A percentile compares a stretch with the other conserved stretches of the same genome.
Evolutionary conservation across 2,888 invertebrate genomes (phyloP).

Genomic region (Netelia virgata): DNA sequence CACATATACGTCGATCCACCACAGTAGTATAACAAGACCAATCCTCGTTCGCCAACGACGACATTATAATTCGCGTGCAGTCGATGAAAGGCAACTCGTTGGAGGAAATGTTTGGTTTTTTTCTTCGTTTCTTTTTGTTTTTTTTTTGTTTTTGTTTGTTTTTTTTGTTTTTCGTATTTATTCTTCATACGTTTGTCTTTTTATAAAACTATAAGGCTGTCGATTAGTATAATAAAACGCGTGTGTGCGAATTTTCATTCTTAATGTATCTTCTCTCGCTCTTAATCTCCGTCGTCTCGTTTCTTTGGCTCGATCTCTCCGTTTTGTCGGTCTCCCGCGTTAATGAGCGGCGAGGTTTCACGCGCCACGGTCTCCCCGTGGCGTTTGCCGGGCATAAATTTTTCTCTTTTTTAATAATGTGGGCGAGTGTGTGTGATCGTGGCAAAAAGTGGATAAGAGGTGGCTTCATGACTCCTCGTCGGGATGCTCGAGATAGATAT

Average conservation of each 20-base stretch:
- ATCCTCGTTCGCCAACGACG: constrained; percentile 72
- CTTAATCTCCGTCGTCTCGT: neutral
- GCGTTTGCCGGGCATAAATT: neutral
- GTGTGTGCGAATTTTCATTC: constrained; percentile 55
- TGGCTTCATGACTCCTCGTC: constrained; percentile 42
- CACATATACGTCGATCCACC: constrained; percentile 37
- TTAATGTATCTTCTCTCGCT: constrained; percentile 34
- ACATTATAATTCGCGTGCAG: constrained; percentile 71
- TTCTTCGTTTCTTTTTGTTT: constrained; percentile 43
- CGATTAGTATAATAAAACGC: constrained; percentile 69
- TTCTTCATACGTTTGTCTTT: constrained; percentile 49
- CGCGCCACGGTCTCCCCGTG: neutral
- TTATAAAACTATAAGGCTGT: constrained; percentile 84
- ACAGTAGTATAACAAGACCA: constrained; percentile 45
- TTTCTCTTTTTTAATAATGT: constrained; percentile 8
- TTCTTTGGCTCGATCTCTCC: constrained; percentile 1
- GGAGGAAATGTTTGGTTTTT: constrained; percentile 77
- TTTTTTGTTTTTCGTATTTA: constrained; percentile 18
- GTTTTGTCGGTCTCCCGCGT: neutral
- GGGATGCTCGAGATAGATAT: constrained; percentile 65
- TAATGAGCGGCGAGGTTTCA: neutral
- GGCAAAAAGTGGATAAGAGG: neutral
- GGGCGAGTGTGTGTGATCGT: constrained; percentile 15
- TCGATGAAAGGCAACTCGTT: constrained; percentile 84
- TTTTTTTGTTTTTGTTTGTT: constrained; percentile 47